Conservation (phyloP, 2,113 vertebrate species). For the Pluvialis apricaria region DNA sequence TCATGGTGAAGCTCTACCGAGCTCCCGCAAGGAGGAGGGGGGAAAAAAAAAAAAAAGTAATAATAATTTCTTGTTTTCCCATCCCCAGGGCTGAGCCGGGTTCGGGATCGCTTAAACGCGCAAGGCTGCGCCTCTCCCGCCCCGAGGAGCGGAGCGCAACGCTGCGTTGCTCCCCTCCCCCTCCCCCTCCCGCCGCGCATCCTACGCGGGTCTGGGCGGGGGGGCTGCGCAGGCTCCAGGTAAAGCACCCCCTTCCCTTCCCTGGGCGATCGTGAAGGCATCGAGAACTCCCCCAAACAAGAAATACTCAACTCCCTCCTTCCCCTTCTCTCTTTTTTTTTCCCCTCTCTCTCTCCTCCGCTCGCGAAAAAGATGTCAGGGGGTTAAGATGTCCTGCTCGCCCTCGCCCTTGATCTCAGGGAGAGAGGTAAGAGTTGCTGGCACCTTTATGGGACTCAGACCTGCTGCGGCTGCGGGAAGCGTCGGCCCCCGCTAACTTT, state of each 20-base stretch:
- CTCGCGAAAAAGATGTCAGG: slow-evolving; percentile 14
- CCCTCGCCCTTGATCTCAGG: slow-evolving; percentile 56
- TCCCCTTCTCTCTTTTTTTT: background rate
- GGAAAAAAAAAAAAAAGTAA: background rate
- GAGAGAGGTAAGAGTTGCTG: slow-evolving; percentile 17
- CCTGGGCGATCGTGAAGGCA: background rate
- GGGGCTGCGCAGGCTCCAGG: background rate
- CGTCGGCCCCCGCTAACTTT: slow-evolving; percentile 55
- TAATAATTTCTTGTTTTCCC: background rate
- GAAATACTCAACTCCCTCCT: background rate
- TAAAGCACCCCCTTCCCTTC: background rate
- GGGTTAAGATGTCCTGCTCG: slow-evolving; percentile 36
- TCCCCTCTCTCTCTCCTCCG: background rate
- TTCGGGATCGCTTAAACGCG: background rate
- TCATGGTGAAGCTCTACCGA: background rate
- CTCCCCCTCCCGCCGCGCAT: background rate
- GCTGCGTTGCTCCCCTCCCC: background rate
- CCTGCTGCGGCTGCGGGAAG: slow-evolving; percentile 19
- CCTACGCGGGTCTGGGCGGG: background rate
- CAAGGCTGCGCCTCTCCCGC: background rate
- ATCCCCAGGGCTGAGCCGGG: background rate
- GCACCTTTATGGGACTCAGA: slow-evolving; percentile 65
- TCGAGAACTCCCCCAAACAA: background rate
- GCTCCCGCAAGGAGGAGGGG: background rate
- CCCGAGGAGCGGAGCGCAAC: background rate